Percentiles rank a stretch among this genome's conserved stretches.
These are phyloP conservation scores for Lasioglossum oenotherae DNA, from an alignment of 2,888 invertebrate genomes.

Conservation along the genomic window DNA sequence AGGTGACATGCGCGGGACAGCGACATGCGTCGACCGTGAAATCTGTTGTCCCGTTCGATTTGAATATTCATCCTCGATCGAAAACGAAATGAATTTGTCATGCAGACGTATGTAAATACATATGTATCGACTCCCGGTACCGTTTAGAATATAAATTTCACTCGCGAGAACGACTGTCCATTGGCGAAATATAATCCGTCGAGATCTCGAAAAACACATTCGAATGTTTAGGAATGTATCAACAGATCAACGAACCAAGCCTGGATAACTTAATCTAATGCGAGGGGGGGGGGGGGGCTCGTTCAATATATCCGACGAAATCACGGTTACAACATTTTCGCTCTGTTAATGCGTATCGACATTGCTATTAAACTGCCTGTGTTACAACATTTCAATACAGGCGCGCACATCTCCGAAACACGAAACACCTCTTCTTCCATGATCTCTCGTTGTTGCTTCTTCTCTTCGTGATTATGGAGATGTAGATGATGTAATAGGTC, in stretches of 20 bases:
- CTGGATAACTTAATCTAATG: background rate
- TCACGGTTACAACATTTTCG: background rate
- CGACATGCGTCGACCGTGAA: background rate
- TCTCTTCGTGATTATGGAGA: background rate
- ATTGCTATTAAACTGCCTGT: background rate
- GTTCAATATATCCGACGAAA: background rate
- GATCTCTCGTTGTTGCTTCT: background rate
- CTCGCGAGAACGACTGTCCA: background rate
- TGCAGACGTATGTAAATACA: background rate
- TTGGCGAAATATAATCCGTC: background rate
- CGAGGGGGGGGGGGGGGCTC: no score
- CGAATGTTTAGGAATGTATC: background rate
- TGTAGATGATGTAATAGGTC: background rate
- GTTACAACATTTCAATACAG: constrained; percentile 5
- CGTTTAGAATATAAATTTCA: constrained; percentile 5
- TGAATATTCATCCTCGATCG: constrained; percentile 11
- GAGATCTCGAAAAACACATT: background rate
- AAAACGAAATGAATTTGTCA: background rate
- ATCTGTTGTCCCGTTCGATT: background rate
- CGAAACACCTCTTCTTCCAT: background rate
- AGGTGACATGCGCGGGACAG: no score
- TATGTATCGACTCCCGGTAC: background rate
- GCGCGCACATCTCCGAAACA: background rate
- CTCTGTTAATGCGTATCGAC: background rate
- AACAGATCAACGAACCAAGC: background rate